Evolutionary conservation across 2,113 vertebrate species (phyloP), one percentile per base, ranked within the genome.

Genomic region (Oncorhynchus kisutch): DNA sequence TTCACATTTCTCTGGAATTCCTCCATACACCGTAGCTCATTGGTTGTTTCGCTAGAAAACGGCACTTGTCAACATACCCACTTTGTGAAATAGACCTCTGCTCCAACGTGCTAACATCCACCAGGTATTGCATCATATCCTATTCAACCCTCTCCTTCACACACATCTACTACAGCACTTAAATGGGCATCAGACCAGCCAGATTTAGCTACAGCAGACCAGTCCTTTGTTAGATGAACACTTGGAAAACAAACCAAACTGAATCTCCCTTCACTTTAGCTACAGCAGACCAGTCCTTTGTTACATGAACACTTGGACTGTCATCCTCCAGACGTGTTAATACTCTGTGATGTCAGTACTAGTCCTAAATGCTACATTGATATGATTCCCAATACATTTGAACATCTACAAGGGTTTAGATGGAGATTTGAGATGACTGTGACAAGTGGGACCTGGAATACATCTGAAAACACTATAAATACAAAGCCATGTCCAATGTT

Each of bases 31-130:
- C 51, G 64, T 84, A 85, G 81, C 76, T 83, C 81, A 77, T 88
- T 83, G 83, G 86, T 88, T 90, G 87, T 89, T 85, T 72, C 75
- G 81, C 25, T 57, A 84, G 74, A 75, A 69, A 86, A 84, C 78
- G 67, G 73, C 84, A 84, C 84, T 85, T 89, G 87, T 91, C 86
- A 81, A 90, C 86, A 87, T 88, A 92, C 88, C 81, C 80, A 75
- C 83, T 80, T 78, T 86, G 77, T 74, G 75, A 83, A 86, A 89
- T 67, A 75, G 70, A 3, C 80, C 84, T 89, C 84, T 83, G 81
- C 87, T 74, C 80, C 72, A 18, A 54, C 14, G 51, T 54, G 12
- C 14, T 54, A 54, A 13, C 51, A 54, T 18, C 66, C 22, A 79
- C 72, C 69, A 60, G 0, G 67, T 29, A 65, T 85, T 82, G 86